phyloP scores from a whole-genome alignment of 1,140 invertebrate genomes.

The Rhizoglyphus robini region DNA sequence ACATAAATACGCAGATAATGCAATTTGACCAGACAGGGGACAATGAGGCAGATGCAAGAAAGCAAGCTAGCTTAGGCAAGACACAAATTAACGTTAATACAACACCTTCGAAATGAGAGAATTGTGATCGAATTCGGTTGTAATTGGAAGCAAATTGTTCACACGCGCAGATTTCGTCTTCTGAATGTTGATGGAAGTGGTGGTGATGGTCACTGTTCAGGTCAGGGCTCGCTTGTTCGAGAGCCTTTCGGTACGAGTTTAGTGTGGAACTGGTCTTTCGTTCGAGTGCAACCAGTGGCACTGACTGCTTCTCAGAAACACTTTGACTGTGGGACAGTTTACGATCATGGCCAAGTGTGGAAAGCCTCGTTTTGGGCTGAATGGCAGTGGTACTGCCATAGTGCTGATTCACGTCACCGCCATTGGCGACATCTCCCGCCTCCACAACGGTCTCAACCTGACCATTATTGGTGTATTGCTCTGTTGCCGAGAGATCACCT shows the following conservation, averaged over 20 bases:
- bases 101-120: neutral
- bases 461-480: neutral
- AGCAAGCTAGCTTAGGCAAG: no score
- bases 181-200: neutral
- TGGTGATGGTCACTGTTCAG: neutral
- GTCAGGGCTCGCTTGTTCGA: neutral
- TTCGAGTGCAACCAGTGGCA: neutral
- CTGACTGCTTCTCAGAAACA: no score
- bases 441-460: no score
- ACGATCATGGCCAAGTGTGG: neutral
- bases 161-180: neutral
- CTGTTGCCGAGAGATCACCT: no score
- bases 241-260: neutral
- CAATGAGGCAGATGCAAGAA: no score
- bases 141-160: slow-evolving; percentile 2
- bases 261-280: neutral
- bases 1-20: no score
- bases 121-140: slow-evolving; percentile 8
- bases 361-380: neutral
- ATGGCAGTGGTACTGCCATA: neutral
- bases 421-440: no score
- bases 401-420: neutral
- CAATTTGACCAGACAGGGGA: no score
- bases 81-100: no score
- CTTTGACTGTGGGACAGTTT: no score